Evolutionary conservation across 2,888 invertebrate species (phyloP).

Genomic region (Acrobasis suavella): DNA sequence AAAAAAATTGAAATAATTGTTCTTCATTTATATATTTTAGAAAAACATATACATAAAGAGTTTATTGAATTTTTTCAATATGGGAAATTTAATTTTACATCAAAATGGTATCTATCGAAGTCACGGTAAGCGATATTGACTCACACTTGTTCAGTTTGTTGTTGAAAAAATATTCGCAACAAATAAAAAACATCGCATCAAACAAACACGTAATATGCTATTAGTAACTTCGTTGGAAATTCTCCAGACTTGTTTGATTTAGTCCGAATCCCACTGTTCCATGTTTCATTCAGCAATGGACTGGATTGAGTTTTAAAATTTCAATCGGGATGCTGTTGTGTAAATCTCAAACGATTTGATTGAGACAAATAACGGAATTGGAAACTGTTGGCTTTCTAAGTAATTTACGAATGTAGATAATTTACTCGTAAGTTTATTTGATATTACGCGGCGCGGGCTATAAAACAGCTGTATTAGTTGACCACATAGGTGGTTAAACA

Average conservation of each 20-base stretch:
- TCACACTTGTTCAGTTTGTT: no score
- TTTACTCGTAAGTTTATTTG: no score
- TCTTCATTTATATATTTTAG: no score
- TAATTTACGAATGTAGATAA: neutral
- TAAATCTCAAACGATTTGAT: neutral
- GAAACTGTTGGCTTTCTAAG: neutral
- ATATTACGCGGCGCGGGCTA: no score
- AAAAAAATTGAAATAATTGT: no score
- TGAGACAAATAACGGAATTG: neutral
- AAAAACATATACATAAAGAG: no score
- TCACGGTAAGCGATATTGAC: no score
- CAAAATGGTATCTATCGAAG: no score
- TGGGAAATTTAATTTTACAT: no score
- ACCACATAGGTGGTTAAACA: no score
- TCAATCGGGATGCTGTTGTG: neutral
- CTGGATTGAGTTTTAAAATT: neutral
- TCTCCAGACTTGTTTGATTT: conserved; percentile 9
- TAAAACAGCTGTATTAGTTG: neutral
- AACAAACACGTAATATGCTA: neutral
- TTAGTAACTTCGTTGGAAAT: conserved; percentile 3
- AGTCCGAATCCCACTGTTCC: neutral
- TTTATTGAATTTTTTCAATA: no score
- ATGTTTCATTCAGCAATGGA: neutral
- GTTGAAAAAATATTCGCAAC: neutral
- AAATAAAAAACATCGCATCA: neutral